Base-by-base conservation (phyloP, 2,797 vertebrate species). In the Amazona finschi region DNA sequence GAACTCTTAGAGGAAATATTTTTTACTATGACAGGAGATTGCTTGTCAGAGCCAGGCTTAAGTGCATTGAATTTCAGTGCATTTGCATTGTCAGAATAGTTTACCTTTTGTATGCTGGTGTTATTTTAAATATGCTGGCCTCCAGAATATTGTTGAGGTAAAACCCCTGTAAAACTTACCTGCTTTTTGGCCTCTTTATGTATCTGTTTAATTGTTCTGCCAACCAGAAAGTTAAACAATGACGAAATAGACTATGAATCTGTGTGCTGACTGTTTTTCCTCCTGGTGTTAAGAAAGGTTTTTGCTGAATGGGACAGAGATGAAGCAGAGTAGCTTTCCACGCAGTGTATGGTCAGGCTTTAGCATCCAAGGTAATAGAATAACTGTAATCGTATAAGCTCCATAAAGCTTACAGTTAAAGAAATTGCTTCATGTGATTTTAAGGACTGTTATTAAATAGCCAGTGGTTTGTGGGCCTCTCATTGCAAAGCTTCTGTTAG, bases 241-340 rank as follows among this genome's bases (percentile, higher is more conserved):
- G 95, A 94, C 85, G 95, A 85, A 93, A 90, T 52, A 62, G 84
- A 31, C 69, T 93, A 86, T 69, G 78, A 90, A 90, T 96, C 72
- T 91, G n/a, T 82, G 50, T 67, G 47, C 65, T 88, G 78, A 41
- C 90, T 77, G 74, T 46, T 91, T 89, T 94, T 70, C 21, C 67
- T 82, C 46, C 30, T 46, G 25, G 30, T 93, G 78, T 95, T 92
- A 76, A 86, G 87, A 93, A 86, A 93, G 46, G 31, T 53, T 95
- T 96, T 92, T 93, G 75, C 52, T 91, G 90, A 87, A 71, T 85
- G 62, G 46, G 65, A 27, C 67, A 87, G 83, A 91, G 84, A 76
- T 60, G 67, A 89, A 84, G 69, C 57, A 87, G 84, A 95, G 70
- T 61, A 76, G 66, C 61, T 90, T 94, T 84, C 55, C 57, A 24